These are phyloP conservation scores for Slavum lentiscoides DNA, from an alignment of 2,888 invertebrate species.

Conservation along the genomic window DNA sequence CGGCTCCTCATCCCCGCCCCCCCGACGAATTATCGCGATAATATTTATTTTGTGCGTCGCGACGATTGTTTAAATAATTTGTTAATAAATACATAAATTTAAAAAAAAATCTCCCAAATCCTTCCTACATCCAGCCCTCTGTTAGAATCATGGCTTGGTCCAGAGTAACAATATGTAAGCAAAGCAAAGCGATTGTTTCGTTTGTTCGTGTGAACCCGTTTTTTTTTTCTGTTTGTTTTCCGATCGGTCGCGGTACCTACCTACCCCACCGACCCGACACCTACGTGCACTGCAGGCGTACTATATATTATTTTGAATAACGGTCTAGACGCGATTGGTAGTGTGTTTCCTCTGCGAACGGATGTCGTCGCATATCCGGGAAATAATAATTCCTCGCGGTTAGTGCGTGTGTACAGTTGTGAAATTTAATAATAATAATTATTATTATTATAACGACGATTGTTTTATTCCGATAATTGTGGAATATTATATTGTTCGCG, in stretches of 20 bases:
- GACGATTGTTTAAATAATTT: too few relatives aligned
- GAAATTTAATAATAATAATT: not conserved
- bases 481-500: too few relatives aligned
- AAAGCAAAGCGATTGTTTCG: too few relatives aligned
- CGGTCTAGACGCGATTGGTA: not conserved
- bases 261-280: not conserved
- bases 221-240: constrained; percentile 17
- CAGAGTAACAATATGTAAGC: too few relatives aligned
- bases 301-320: not conserved
- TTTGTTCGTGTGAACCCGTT: constrained; percentile 8
- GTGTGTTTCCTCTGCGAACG: constrained; percentile 26
- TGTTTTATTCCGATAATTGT: too few relatives aligned
- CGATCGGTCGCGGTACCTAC: not conserved
- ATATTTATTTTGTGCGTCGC: too few relatives aligned
- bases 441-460: not conserved
- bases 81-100: too few relatives aligned
- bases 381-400: constrained; percentile 1
- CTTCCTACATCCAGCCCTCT: too few relatives aligned
- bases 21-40: too few relatives aligned
- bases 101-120: too few relatives aligned
- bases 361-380: constrained; percentile 36
- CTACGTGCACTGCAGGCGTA: not conserved
- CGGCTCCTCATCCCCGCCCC: too few relatives aligned
- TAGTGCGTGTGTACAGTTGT: not conserved
- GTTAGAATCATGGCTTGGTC: too few relatives aligned